Evolutionary conservation across 2,797 vertebrate species (phyloP), one percentile per base, ranked within the genome.

Genomic region (Enoplosus armatus): DNA sequence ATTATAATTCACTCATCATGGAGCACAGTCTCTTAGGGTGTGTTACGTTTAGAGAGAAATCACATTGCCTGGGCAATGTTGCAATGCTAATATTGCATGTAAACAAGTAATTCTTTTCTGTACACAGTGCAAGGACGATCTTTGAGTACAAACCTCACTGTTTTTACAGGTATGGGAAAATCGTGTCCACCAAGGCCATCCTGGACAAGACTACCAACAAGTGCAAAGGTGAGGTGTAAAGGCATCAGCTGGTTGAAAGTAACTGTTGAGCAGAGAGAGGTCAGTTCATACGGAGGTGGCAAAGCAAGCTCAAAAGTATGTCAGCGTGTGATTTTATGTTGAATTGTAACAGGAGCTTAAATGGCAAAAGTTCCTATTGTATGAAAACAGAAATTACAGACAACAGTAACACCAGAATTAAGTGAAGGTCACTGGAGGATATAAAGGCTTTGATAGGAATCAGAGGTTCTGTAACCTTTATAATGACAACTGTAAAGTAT

Each of bases 171-270:
- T 98, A 97, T 26, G 97, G 98, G 87, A 99, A 98, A 94, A 99
- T 99, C 14, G 97, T 99, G 43, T 99, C 98, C 84, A 98, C 98
- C n/a, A 98, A 98, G 88, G 97, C 98, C 88, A 98, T 98, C 71
- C 87, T 98, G 94, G 97, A 99, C 91, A 99, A 98, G 93, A 97
- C 96, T 12, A 98, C 97, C 86, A 98, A 97, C 92, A 98, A 97
- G 84, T 99, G 98, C 94, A 99, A 98, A 98, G 97, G 98, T 97
- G 87, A 95, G 94, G 65, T 37, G 24, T 37, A 15, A 71, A 67
- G 26, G 15, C 24, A 29, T 55, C 48, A 29, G 27, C 43, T 22
- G 68, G 12, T 45, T 53, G 3, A 64, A 24, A 37, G 15, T 18
- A 58, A 60, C 31, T 50, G 56, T 18, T 41, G 26, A 41, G 37